Conservation (phyloP, 2,797 vertebrate genomes). For the Micrastur ruficollis region DNA sequence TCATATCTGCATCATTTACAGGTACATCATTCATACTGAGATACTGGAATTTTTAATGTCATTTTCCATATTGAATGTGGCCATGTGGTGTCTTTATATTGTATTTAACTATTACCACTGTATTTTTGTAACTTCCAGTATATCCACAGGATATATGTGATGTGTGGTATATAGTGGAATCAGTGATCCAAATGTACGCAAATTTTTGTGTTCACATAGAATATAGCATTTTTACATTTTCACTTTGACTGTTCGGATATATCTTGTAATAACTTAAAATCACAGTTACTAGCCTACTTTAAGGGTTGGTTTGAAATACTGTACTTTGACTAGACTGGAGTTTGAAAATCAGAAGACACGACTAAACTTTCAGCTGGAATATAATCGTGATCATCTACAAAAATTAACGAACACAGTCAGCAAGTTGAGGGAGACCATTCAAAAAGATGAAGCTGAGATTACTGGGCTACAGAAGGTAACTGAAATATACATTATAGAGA, state of each 20-base stretch:
- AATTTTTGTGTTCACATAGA: background rate
- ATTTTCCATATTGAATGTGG: background rate
- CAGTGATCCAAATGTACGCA: background rate
- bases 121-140: background rate
- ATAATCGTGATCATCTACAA: conserved; percentile 78
- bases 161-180: background rate
- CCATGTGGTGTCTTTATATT: background rate
- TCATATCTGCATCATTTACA: background rate
- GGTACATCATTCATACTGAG: background rate
- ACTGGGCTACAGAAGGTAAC: conserved; percentile 78
- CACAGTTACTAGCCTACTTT: background rate
- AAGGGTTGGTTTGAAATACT: background rate
- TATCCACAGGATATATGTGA: background rate
- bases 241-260: too few relatives aligned
- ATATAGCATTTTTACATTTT: too few relatives aligned
- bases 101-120: background rate
- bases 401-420: conserved; percentile 73
- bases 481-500: background rate
- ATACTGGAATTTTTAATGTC: background rate
- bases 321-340: conserved; percentile 80
- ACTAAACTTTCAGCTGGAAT: conserved; percentile 84
- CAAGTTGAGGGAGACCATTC: conserved; percentile 72
- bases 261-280: background rate
- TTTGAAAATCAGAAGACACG: conserved; percentile 87
- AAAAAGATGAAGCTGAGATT: conserved; percentile 73